phyloP scores from a whole-genome alignment of 2,888 invertebrate species.

The Sinohyriopsis cumingii region DNA sequence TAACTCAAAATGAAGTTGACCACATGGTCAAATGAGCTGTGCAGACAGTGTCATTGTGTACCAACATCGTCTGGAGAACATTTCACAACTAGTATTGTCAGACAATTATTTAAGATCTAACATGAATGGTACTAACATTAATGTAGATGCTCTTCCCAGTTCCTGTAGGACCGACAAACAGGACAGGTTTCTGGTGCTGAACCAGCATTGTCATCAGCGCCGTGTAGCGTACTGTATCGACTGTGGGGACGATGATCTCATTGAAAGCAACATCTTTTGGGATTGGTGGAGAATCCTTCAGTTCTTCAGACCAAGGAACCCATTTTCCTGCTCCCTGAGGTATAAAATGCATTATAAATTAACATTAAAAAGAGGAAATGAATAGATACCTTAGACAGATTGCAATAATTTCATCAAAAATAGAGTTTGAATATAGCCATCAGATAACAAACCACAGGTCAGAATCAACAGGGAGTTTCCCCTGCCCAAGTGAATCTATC shows the following conservation, averaged over 20 bases:
- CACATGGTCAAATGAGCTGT: no score
- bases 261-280: conserved; percentile 88
- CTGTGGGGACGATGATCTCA: conserved; percentile 94
- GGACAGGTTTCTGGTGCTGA: conserved; percentile 85
- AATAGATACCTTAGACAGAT: no score
- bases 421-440: no score
- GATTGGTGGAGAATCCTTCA: conserved; percentile 75
- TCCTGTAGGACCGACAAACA: conserved; percentile 81
- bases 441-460: no score
- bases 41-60: no score
- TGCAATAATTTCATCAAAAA: no score
- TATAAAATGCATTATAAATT: neutral
- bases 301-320: conserved; percentile 92
- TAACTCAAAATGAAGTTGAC: no score
- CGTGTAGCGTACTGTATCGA: conserved; percentile 89
- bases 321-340: conserved; percentile 82
- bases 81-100: neutral
- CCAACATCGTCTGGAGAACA: no score
- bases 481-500: no score
- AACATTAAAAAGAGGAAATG: no score
- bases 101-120: neutral
- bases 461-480: no score
- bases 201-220: conserved; percentile 86
- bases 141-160: conserved; percentile 74
- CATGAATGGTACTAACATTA: conserved; percentile 59